These are phyloP conservation scores for Proisotoma minuta DNA, from an alignment of 2,888 invertebrate genomes.

Conservation along the genomic window DNA sequence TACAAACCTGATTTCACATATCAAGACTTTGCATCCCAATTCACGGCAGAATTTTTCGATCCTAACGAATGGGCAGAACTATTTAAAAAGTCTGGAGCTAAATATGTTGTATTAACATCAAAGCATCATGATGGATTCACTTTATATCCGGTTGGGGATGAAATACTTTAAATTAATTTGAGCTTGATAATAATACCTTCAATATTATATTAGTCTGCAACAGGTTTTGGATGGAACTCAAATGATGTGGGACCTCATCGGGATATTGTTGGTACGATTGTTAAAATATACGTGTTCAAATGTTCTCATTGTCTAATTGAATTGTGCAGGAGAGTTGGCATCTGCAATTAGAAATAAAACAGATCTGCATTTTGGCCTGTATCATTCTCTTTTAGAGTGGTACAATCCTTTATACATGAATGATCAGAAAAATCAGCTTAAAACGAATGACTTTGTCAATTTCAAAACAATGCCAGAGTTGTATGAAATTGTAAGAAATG, in stretches of 20 bases:
- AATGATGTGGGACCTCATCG: not conserved
- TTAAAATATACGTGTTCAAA: not conserved
- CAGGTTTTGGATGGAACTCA: not conserved
- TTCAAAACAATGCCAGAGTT: slow-evolving; percentile 76
- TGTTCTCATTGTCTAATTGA: not conserved
- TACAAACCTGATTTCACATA: slow-evolving; percentile 81
- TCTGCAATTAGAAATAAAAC: not conserved
- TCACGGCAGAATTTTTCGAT: slow-evolving; percentile 83
- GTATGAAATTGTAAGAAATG: slow-evolving; percentile 65
- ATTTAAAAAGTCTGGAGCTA: slow-evolving; percentile 77
- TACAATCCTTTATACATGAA: not conserved
- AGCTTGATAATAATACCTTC: too few species aligned
- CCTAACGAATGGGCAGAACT: slow-evolving; percentile 76
- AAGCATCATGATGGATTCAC: slow-evolving; percentile 51
- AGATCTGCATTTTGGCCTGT: not conserved
- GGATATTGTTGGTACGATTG: slow-evolving; percentile 47
- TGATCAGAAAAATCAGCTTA: not conserved
- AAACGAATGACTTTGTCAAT: slow-evolving; percentile 59
- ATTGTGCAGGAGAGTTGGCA: not conserved
- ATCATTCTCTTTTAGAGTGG: not conserved
- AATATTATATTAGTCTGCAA: too few species aligned
- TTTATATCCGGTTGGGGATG: not conserved
- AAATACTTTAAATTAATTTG: too few species aligned
- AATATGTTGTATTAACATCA: slow-evolving; percentile 58
- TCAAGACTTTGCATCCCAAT: slow-evolving; percentile 82